These are phyloP conservation scores for Chlorodrepanis virens DNA, from an alignment of 2,113 vertebrate species.

Conservation along the genomic window DNA sequence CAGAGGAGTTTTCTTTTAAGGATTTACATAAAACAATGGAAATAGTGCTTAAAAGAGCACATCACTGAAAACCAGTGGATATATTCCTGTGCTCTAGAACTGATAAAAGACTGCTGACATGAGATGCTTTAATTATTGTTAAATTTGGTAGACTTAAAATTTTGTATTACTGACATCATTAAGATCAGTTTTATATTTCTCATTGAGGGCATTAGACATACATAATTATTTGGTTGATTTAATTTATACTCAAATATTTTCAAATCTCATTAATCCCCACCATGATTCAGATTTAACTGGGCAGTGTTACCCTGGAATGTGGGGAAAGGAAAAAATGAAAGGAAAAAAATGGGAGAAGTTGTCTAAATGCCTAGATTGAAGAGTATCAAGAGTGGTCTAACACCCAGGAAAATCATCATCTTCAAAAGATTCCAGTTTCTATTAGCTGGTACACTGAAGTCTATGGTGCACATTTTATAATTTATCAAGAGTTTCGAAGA, in stretches of 20 bases:
- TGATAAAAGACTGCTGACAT: not conserved
- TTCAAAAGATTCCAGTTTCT: not conserved
- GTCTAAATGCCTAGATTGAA: not conserved
- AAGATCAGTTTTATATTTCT: not conserved
- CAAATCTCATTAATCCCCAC: not conserved
- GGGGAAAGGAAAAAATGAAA: not conserved
- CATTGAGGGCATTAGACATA: not conserved
- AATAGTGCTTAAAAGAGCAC: not conserved
- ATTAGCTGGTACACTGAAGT: not conserved
- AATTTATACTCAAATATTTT: not conserved
- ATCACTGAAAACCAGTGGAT: not conserved
- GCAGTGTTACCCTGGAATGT: not conserved
- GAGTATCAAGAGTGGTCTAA: not conserved
- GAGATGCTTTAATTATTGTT: not conserved
- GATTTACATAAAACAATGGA: not conserved
- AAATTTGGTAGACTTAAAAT: not conserved
- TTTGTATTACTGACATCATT: not conserved
- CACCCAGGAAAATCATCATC: not conserved
- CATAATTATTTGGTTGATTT: not conserved
- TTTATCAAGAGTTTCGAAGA: not conserved
- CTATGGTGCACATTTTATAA: not conserved
- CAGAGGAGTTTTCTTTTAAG: not conserved
- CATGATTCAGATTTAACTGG: not conserved
- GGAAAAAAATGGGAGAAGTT: not conserved
- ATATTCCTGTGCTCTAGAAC: not conserved